phyloP scores from a whole-genome alignment of 2,113 vertebrate species.

The Catharus bicknelli region DNA sequence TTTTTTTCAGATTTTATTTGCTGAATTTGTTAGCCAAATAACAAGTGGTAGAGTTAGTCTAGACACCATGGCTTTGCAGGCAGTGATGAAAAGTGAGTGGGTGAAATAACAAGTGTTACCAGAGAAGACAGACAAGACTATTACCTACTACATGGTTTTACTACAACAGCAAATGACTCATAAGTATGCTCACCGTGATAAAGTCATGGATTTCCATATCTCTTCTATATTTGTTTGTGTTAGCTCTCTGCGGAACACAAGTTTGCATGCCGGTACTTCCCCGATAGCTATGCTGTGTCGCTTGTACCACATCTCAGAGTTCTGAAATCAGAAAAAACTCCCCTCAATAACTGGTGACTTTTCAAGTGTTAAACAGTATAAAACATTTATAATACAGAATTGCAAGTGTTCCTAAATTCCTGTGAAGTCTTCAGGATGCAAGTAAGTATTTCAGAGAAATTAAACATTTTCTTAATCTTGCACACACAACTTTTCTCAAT shows the following conservation, averaged over 20 bases:
- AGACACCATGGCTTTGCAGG: neutral
- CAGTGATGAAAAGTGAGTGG: neutral
- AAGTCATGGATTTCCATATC: constrained; percentile 84
- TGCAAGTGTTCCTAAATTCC: neutral
- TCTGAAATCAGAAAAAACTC: constrained; percentile 61
- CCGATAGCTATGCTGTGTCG: constrained; percentile 88
- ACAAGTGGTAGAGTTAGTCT: neutral
- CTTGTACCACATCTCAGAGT: constrained; percentile 84
- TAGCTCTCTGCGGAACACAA: constrained; percentile 75
- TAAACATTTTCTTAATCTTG: neutral
- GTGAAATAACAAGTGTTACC: neutral
- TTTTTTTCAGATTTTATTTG: neutral
- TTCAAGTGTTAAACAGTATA: neutral
- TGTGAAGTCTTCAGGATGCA: neutral
- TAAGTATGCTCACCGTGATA: constrained; percentile 72
- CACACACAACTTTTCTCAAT: neutral
- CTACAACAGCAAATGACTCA: neutral
- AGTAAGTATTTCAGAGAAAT: neutral
- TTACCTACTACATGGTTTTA: neutral
- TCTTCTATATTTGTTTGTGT: constrained; percentile 81
- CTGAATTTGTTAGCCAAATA: neutral
- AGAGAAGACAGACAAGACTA: neutral
- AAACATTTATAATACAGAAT: neutral
- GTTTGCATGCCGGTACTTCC: constrained; percentile 79
- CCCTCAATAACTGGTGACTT: neutral